A percentile compares a stretch with the other conserved stretches of the same genome.
Evolutionary conservation across 2,888 invertebrate genomes (phyloP).

Genomic region (Salticus scenicus): DNA sequence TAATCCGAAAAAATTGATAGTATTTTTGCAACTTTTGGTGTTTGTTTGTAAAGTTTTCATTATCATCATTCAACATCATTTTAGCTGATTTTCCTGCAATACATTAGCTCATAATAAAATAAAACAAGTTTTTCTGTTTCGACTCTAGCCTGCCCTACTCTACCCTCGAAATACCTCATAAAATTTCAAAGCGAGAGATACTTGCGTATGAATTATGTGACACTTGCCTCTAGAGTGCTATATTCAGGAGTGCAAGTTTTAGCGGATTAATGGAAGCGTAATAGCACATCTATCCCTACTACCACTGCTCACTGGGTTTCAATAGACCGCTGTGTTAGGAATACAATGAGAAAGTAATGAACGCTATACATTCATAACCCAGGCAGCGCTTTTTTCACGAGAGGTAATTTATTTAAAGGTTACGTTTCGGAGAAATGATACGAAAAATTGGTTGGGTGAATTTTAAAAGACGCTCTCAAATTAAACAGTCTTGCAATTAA

Average conservation of each 20-base stretch:
- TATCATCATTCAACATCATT: neutral
- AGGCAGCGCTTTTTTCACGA: neutral
- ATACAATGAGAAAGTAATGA: slow-evolving; percentile 48
- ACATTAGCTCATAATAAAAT: neutral
- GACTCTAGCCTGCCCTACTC: neutral
- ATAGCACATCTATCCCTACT: neutral
- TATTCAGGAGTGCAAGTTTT: slow-evolving; percentile 42
- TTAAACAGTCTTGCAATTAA: too few species aligned
- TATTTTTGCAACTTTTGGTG: too few species aligned
- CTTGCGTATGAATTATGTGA: slow-evolving; percentile 7
- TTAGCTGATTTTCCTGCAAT: too few species aligned
- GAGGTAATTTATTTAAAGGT: too few species aligned
- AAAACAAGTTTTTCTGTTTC: neutral
- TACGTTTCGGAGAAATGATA: too few species aligned
- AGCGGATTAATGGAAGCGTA: slow-evolving; percentile 61
- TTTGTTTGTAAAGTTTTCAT: too few species aligned
- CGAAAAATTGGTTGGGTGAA: too few species aligned
- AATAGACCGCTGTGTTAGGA: slow-evolving; percentile 19
- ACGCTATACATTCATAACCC: slow-evolving; percentile 39
- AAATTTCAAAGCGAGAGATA: neutral
- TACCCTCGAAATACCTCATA: neutral
- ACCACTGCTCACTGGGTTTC: slow-evolving; percentile 14
- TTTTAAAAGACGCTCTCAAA: too few species aligned
- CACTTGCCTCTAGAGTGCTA: slow-evolving; percentile 33
- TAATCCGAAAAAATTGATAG: too few species aligned